Evolutionary conservation across 2,797 vertebrate genomes (phyloP).

Genomic region (Lacerta viridis): DNA sequence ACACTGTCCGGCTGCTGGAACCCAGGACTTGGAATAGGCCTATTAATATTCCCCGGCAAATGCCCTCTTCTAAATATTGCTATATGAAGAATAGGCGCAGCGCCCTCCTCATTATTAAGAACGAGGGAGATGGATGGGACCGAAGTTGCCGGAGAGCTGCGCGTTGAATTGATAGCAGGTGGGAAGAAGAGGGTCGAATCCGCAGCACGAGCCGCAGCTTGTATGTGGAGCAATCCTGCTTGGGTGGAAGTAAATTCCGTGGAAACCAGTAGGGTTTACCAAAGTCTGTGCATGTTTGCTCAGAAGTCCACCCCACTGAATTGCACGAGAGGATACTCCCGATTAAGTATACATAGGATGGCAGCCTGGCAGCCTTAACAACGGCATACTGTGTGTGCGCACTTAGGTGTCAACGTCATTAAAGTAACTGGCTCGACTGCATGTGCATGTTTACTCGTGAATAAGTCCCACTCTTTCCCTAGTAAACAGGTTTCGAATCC

Average conservation of each 20-base stretch:
- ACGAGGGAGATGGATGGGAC: neutral
- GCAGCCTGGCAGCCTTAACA: no score
- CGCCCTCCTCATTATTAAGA: neutral
- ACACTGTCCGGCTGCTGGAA: neutral
- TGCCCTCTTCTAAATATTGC: slow-evolving; percentile 11
- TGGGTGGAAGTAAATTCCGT: neutral
- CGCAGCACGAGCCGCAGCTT: neutral
- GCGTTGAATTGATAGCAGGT: neutral
- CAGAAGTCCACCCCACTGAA: neutral
- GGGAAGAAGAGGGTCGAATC: neutral
- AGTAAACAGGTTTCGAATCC: neutral
- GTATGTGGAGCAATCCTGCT: neutral
- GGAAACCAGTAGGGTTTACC: neutral
- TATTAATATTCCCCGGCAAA: neutral
- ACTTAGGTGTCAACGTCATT: neutral
- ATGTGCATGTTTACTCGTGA: neutral
- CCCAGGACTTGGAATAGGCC: neutral
- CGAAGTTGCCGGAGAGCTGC: neutral
- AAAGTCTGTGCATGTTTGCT: neutral
- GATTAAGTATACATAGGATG: neutral
- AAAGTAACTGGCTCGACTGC: neutral
- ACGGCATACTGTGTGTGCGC: neutral
- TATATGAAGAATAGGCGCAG: neutral
- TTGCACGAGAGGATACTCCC: neutral
- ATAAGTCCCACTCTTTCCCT: neutral